These are phyloP conservation scores for Aphrophora alni DNA, from an alignment of 2,888 invertebrate genomes.

Conservation along the genomic window DNA sequence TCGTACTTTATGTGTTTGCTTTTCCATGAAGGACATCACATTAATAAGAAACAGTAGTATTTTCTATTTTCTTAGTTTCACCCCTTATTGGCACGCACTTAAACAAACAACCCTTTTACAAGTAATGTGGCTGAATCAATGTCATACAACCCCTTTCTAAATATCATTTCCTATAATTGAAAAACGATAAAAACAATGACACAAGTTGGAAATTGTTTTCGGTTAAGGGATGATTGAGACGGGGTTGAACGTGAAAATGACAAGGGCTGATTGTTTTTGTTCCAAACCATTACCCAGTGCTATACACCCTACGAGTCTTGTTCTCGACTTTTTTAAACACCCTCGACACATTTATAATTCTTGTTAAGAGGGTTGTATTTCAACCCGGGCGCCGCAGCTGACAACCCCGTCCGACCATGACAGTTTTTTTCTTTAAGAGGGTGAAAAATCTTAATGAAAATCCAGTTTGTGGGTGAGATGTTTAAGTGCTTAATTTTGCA, in stretches of 20 bases:
- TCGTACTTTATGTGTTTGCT: too few relatives aligned
- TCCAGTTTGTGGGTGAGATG: slow-evolving; percentile 22
- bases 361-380: slow-evolving; percentile 36
- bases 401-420: slow-evolving; percentile 18
- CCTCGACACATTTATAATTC: slow-evolving; percentile 40
- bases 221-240: slow-evolving; percentile 1
- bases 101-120: neutral
- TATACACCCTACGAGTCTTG: slow-evolving; percentile 12
- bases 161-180: slow-evolving; percentile 1
- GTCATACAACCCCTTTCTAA: neutral
- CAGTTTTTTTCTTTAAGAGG: slow-evolving; percentile 34
- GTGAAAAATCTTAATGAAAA: slow-evolving; percentile 26
- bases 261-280: neutral
- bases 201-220: neutral
- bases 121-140: neutral
- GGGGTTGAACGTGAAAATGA: neutral
- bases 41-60: too few relatives aligned
- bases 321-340: slow-evolving; percentile 28
- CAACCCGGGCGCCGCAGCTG: slow-evolving; percentile 19
- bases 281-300: slow-evolving; percentile 24
- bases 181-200: slow-evolving; percentile 1
- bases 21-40: too few relatives aligned
- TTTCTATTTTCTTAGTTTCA: neutral
- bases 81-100: neutral
- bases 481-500: slow-evolving; percentile 30